A percentile compares a stretch with the other conserved stretches of the same genome.
Conservation (phyloP, 2,797 vertebrate species). For the Crenichthys baileyi region DNA sequence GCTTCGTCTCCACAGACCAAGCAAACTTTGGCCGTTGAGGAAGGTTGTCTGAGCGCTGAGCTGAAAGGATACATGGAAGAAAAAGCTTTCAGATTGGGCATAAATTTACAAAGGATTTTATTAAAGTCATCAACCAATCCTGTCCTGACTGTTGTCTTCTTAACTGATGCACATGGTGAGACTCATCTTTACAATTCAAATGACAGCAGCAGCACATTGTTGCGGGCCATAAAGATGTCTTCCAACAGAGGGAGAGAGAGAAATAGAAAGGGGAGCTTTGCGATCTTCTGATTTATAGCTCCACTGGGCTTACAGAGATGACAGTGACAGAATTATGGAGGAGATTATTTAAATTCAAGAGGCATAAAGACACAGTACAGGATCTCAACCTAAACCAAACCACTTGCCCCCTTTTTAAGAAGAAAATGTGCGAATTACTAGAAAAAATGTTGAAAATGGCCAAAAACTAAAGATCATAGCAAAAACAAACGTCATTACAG, state of each 20-base stretch:
- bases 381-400: constrained; percentile 50
- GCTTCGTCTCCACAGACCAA: constrained; percentile 98
- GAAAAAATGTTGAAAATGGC: constrained; percentile 12
- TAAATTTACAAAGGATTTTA: constrained; percentile 34
- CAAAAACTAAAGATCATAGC: neutral
- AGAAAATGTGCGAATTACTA: constrained; percentile 14
- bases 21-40: constrained; percentile 97
- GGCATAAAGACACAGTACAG: constrained; percentile 43
- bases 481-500: neutral
- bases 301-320: constrained; percentile 40
- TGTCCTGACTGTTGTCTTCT: constrained; percentile 17
- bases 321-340: constrained; percentile 61
- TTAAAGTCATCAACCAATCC: constrained; percentile 44
- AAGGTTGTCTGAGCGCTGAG: constrained; percentile 92
- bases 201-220: constrained; percentile 49
- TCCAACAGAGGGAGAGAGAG: constrained; percentile 37
- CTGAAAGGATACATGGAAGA: constrained; percentile 75
- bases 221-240: constrained; percentile 57
- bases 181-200: constrained; percentile 48
- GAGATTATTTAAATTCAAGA: constrained; percentile 62
- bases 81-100: constrained; percentile 27
- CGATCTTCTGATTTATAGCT: constrained; percentile 56
- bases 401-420: constrained; percentile 16
- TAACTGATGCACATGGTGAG: constrained; percentile 37
- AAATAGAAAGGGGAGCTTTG: constrained; percentile 30